Evolutionary conservation across 2,113 vertebrate species (phyloP).

Genomic region (Ginglymostoma cirratum): DNA sequence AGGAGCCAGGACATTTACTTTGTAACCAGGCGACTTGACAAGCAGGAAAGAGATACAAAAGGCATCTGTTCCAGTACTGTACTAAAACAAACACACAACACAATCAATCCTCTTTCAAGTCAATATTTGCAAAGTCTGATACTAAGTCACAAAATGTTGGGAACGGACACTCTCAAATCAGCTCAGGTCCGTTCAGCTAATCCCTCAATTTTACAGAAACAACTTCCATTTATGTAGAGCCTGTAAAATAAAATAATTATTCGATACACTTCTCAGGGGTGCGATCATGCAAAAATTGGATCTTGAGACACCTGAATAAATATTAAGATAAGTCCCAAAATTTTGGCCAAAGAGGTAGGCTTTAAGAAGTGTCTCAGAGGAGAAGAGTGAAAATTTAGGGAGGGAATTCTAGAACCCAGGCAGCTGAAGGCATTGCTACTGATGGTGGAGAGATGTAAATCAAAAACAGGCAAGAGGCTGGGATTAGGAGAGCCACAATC

Average conservation of each 20-base stretch:
- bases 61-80: not conserved
- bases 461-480: not conserved
- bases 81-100: not conserved
- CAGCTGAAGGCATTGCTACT: not conserved
- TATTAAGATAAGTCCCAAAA: not conserved
- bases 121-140: not conserved
- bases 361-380: not conserved
- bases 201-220: not conserved
- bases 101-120: not conserved
- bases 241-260: not conserved
- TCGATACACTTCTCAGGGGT: not conserved
- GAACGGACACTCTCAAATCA: not conserved
- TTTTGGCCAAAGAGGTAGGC: not conserved
- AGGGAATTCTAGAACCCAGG: not conserved
- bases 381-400: not conserved
- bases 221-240: not conserved
- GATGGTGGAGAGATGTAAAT: not conserved
- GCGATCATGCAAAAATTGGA: not conserved
- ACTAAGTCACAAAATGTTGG: not conserved
- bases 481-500: not conserved
- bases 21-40: conserved; percentile 9
- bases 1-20: not conserved
- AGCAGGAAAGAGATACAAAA: not conserved
- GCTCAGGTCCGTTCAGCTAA: not conserved
- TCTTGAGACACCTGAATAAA: not conserved